Conservation (phyloP, 2,888 invertebrate genomes). For the Trilocha varians region DNA sequence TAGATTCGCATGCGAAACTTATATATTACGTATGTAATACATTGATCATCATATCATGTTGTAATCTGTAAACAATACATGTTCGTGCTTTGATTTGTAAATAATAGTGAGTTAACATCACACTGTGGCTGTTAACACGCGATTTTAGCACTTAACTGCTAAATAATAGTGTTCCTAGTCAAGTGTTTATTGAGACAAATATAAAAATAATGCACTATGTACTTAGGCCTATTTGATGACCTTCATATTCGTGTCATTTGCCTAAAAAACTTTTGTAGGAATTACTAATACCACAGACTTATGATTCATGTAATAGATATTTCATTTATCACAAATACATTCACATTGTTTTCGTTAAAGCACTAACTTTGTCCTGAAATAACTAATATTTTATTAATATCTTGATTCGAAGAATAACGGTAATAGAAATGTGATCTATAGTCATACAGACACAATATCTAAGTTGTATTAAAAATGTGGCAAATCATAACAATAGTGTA, state of each 20-base stretch:
- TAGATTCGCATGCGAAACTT: not conserved
- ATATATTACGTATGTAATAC: conserved; percentile 1
- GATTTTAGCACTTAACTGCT: conserved; percentile 2
- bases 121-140: not conserved
- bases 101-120: conserved; percentile 22
- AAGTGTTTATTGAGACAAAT: not conserved
- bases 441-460: too few relatives aligned
- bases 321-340: too few relatives aligned
- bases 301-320: not conserved
- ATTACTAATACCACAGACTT: not conserved
- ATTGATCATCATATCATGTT: conserved; percentile 19
- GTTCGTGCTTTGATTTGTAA: conserved; percentile 44
- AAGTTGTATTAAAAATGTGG: too few relatives aligned
- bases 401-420: too few relatives aligned
- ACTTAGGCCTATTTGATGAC: conserved; percentile 2
- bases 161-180: conserved; percentile 1
- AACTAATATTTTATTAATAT: too few relatives aligned
- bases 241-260: conserved; percentile 5
- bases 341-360: too few relatives aligned
- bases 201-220: not conserved
- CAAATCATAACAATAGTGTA: too few relatives aligned
- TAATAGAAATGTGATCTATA: too few relatives aligned
- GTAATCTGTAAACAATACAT: conserved; percentile 49
- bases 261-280: conserved; percentile 2
- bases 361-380: too few relatives aligned